Evolutionary conservation across 2,888 invertebrate genomes (phyloP), one percentile per base, ranked within the genome.

Genomic region (Xestia rhomboidea): DNA sequence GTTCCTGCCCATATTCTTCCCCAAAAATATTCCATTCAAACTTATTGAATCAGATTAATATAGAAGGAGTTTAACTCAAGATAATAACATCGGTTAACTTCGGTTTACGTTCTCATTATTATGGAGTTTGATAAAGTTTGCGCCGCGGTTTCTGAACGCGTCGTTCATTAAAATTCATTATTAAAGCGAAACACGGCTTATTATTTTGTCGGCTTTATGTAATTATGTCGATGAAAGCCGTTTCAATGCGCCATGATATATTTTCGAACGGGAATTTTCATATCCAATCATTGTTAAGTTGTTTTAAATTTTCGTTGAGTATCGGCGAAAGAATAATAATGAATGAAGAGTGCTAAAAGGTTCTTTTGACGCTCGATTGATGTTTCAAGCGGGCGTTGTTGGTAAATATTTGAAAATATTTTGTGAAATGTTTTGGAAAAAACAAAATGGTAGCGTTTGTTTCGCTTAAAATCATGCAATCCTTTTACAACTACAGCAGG

Each of bases 81-180:
- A 87, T 85, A 83, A 83, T 77, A 84, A 82, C 77, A 77, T 81
- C 54, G 77, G 77, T 81, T 81, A 85, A 79, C 76, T 79, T 83
- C 38, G 77, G 77, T 81, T 80, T 77, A 83, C 72, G 76, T 76
- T 81, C 73, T 74, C 82, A 81, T 87, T 81, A 83, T 83, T 76
- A 82, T 2, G 57, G 77, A 83, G 75, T 81, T 83, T 66, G 73
- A 62, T 81, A 68, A 82, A 83, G 81, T 85, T 79, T 27, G 51
- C 69, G 38, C 60, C 27, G 70, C 54, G 81, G 75, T 81, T 83
- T 76, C 57, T 4, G 71, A 75, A 76, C 60, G 76, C 84, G 66
- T 68, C 57, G 68, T 86, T 83, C 73, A 77, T 85, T 83, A 72
- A 73, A 86, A 80, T 85, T 78, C 51, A 76, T 76, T 67, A 76